phyloP scores from a whole-genome alignment of 2,797 vertebrate genomes.

The Sebastes iracundus region DNA sequence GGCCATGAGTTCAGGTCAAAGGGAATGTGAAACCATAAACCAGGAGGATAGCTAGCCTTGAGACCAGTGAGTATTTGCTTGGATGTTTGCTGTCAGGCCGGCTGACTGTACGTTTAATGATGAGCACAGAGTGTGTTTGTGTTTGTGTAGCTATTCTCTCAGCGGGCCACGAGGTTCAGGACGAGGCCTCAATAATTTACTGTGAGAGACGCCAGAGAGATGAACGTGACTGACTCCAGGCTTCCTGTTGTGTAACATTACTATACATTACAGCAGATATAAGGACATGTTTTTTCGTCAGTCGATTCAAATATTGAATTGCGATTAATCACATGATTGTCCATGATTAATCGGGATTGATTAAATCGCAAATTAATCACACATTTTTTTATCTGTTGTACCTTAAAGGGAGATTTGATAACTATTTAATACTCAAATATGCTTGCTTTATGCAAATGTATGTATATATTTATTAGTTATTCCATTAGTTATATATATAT shows the following conservation, averaged over 20 bases:
- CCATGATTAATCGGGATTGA: too few relatives aligned
- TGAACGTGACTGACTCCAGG: not conserved
- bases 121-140: conserved; percentile 16
- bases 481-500: too few relatives aligned
- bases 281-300: not conserved
- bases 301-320: fast-evolving
- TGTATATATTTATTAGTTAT: too few relatives aligned
- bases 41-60: conserved; percentile 40
- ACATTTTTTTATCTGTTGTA: too few relatives aligned
- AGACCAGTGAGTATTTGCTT: conserved; percentile 58
- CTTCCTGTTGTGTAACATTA: not conserved
- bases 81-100: conserved; percentile 51
- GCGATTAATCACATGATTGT: too few relatives aligned
- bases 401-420: too few relatives aligned
- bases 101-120: conserved; percentile 34
- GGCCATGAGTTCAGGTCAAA: conserved; percentile 74
- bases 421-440: too few relatives aligned
- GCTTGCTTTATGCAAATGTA: too few relatives aligned
- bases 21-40: conserved; percentile 79
- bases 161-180: conserved; percentile 27
- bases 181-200: conserved; percentile 32
- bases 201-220: conserved; percentile 18
- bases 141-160: conserved; percentile 37
- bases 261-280: not conserved
- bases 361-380: too few relatives aligned